Conservation (phyloP, 2,113 vertebrate genomes). For the Microcebus griseorufus region DNA sequence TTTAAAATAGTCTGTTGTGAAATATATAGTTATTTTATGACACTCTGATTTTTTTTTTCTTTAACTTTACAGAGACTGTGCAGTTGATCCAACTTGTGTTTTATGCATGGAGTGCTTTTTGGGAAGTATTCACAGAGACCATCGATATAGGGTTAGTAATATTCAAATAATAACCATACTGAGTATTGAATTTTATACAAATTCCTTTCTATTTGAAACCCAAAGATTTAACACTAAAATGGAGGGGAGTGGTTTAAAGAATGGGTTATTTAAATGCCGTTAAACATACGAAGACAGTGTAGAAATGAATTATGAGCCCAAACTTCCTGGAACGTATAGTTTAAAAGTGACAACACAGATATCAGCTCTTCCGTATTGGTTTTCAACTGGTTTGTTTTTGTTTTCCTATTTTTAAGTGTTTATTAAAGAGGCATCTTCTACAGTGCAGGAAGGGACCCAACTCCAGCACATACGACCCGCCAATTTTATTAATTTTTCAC, state of each 20-base stretch:
- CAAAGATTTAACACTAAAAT: neutral
- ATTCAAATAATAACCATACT: neutral
- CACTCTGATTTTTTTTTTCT: conserved; percentile 66
- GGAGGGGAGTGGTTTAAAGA: neutral
- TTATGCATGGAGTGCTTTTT: conserved; percentile 99
- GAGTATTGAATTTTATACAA: conserved; percentile 10
- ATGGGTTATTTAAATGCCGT: neutral
- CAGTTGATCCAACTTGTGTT: conserved; percentile 97
- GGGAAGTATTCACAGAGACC: conserved; percentile 95
- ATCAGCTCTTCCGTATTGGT: neutral
- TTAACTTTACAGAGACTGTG: conserved; percentile 92
- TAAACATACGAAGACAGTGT: neutral
- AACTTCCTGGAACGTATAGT: neutral
- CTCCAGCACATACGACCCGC: neutral
- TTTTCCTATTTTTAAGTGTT: conserved; percentile 11
- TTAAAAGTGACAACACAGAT: neutral
- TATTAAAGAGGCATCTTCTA: neutral
- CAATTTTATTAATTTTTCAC: neutral
- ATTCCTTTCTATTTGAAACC: conserved; percentile 35
- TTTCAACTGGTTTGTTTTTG: conserved; percentile 22
- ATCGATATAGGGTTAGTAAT: conserved; percentile 95
- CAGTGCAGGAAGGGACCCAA: neutral
- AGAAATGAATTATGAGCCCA: neutral
- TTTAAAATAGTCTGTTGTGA: conserved; percentile 57
- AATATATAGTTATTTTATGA: conserved; percentile 46